Evolutionary conservation across 1,140 invertebrate species (phyloP).

Genomic region (Pachyrhynchus sulphureomaculatus): DNA sequence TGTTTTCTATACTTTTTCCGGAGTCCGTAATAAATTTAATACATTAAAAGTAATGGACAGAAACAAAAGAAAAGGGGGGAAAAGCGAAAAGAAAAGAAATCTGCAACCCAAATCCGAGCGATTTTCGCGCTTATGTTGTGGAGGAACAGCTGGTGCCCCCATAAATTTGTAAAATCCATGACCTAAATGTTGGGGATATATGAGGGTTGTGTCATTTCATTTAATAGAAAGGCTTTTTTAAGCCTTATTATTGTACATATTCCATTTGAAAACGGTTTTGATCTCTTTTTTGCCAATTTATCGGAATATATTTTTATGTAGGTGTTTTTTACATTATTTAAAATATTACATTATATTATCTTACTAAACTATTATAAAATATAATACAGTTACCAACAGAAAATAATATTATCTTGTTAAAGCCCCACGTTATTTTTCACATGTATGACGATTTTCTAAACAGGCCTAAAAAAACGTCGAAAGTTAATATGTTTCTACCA

Average conservation of each 20-base stretch:
- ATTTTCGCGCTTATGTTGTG: slow-evolving; percentile 26
- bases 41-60: slow-evolving; percentile 26
- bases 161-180: slow-evolving; percentile 30
- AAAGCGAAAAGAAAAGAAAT: slow-evolving; percentile 26
- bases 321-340: too few species aligned
- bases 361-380: too few species aligned
- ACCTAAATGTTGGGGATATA: slow-evolving; percentile 23
- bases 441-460: too few species aligned
- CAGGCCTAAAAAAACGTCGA: too few species aligned
- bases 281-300: too few species aligned
- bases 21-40: slow-evolving; percentile 20
- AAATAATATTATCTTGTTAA: too few species aligned
- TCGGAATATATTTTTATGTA: too few species aligned
- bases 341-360: too few species aligned
- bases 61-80: slow-evolving; percentile 13
- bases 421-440: too few species aligned
- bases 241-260: slow-evolving; percentile 5
- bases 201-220: slow-evolving; percentile 17
- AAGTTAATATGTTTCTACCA: too few species aligned
- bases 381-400: too few species aligned
- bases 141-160: slow-evolving; percentile 24
- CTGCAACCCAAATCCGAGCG: slow-evolving; percentile 29
- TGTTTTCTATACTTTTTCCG: not conserved
- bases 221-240: slow-evolving; percentile 7
- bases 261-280: too few species aligned